Evolutionary conservation across 2,797 vertebrate genomes (phyloP).

Genomic region (Xenopus petersii): DNA sequence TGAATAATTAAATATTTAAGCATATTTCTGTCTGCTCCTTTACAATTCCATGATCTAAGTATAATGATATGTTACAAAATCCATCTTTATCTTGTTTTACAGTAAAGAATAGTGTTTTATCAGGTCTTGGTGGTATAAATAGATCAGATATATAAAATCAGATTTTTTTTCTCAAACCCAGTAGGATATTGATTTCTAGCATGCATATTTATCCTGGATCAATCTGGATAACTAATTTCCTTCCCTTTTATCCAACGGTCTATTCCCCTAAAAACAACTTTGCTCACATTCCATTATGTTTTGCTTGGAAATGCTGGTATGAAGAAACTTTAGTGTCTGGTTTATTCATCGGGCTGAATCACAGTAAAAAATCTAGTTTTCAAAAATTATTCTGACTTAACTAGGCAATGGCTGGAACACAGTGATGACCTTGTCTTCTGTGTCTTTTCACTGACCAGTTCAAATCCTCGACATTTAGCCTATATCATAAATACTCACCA

Average conservation of each 20-base stretch:
- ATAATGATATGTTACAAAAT: too few species aligned
- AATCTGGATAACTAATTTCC: conserved; percentile 40
- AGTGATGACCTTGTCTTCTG: too few species aligned
- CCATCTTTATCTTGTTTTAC: neutral
- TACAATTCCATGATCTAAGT: too few species aligned
- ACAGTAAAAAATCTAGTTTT: conserved; percentile 4
- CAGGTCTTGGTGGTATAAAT: neutral
- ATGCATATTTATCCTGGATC: conserved; percentile 11
- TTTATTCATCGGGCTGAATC: conserved; percentile 30
- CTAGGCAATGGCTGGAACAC: too few species aligned
- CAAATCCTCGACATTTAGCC: too few species aligned
- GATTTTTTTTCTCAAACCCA: neutral
- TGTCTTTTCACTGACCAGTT: too few species aligned
- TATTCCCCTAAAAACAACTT: conserved; percentile 34
- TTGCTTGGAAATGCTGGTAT: conserved; percentile 36
- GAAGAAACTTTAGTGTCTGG: conserved; percentile 34
- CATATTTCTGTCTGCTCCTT: too few species aligned
- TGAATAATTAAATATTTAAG: too few species aligned
- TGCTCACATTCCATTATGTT: conserved; percentile 39
- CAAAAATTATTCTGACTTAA: neutral
- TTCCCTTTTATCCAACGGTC: conserved; percentile 16
- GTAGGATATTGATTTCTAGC: neutral
- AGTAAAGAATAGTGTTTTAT: neutral
- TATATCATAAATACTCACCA: too few species aligned
- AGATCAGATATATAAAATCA: neutral